These are phyloP conservation scores for Plectropomus leopardus DNA, from an alignment of 2,113 vertebrate genomes.

Conservation along the genomic window DNA sequence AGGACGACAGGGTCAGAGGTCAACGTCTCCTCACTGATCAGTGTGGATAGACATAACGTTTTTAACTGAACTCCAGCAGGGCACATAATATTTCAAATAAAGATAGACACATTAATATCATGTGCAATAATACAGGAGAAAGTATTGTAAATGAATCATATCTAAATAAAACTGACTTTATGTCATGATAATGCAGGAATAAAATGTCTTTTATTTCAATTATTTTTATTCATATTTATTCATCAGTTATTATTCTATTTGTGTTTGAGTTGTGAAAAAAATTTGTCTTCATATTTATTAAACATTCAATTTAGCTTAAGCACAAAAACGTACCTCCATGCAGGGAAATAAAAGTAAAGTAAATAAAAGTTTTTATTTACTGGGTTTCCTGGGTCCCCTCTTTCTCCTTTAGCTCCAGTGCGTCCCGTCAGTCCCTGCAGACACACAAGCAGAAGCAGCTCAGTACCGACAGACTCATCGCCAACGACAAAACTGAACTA, in stretches of 20 bases:
- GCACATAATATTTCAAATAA: neutral
- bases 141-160: no score
- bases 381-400: constrained; percentile 78
- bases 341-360: neutral
- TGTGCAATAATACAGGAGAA: neutral
- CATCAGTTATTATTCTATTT: no score
- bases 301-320: no score
- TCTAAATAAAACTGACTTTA: neutral
- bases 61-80: neutral
- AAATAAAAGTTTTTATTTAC: constrained; percentile 70
- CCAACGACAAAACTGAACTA: no score
- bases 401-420: constrained; percentile 78
- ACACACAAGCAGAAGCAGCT: neutral
- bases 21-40: neutral
- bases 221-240: neutral
- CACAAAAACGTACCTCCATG: no score
- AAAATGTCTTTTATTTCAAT: neutral
- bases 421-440: constrained; percentile 81
- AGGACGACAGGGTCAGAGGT: constrained; percentile 59
- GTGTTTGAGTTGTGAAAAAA: no score
- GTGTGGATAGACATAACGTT: neutral
- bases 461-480: no score
- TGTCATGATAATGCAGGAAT: neutral
- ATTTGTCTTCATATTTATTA: neutral
- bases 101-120: neutral